Percentiles rank a stretch among this genome's conserved stretches.
phyloP scores from a whole-genome alignment of 2,888 invertebrate species.

The Coremacera marginata region DNA sequence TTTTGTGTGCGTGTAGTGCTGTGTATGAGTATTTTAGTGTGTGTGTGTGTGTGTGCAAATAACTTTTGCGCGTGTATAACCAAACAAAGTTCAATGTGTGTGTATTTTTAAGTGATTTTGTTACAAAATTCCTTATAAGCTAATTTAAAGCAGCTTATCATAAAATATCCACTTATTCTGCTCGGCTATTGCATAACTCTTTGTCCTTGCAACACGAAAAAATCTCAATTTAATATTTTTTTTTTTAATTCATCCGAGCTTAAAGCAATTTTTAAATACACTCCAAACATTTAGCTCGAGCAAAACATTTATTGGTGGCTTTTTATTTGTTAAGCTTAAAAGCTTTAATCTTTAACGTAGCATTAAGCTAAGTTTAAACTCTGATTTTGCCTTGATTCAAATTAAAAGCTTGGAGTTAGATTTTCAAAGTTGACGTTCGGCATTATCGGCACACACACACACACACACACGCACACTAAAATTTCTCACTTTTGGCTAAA shows the following conservation, averaged over 20 bases:
- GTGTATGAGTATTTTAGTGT: conserved; percentile 15
- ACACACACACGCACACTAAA: conserved; percentile 13
- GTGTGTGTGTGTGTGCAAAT: conserved; percentile 38
- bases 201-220: too few species aligned
- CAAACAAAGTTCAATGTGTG: conserved; percentile 42
- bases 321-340: conserved; percentile 19
- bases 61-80: conserved; percentile 32
- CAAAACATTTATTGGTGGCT: neutral
- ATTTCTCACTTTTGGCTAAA: neutral
- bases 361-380: too few species aligned
- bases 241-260: too few species aligned
- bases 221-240: too few species aligned
- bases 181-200: too few species aligned
- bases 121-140: conserved; percentile 70
- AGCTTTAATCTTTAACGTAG: neutral
- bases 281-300: neutral
- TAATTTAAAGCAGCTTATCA: conserved; percentile 3
- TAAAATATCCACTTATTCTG: too few species aligned
- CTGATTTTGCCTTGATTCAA: too few species aligned
- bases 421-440: neutral
- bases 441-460: conserved; percentile 6
- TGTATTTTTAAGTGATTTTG: conserved; percentile 57
- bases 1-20: conserved; percentile 28
- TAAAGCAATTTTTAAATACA: too few species aligned
- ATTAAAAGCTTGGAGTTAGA: too few species aligned